A percentile compares a stretch with the other conserved stretches of the same genome.
Conservation (phyloP, 2,113 vertebrate species). For the Opisthocomus hoazin region DNA sequence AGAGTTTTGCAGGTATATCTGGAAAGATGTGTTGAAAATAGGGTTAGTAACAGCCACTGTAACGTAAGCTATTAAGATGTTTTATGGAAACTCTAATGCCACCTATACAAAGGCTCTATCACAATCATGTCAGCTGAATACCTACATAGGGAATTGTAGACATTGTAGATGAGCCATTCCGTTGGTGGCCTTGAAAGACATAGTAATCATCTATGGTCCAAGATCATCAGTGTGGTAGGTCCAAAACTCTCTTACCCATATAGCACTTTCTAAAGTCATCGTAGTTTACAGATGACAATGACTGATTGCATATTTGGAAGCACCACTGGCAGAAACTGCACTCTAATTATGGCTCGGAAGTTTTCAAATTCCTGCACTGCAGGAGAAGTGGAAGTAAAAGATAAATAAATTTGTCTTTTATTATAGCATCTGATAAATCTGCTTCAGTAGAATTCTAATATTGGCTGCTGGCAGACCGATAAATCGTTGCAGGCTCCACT, state of each 20-base stretch:
- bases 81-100: neutral
- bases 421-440: neutral
- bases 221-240: neutral
- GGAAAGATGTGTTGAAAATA: neutral
- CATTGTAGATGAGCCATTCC: neutral
- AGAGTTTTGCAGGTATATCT: neutral
- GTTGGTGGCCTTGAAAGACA: neutral
- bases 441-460: neutral
- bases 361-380: neutral
- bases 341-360: neutral
- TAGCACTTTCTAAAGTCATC: neutral
- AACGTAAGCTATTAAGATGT: neutral
- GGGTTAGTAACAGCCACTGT: neutral
- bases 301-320: neutral
- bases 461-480: neutral
- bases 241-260: neutral
- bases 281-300: neutral
- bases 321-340: neutral
- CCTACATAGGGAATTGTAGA: neutral
- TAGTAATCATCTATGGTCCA: conserved; percentile 1
- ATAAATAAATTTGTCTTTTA: neutral
- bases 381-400: neutral
- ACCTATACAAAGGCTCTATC: conserved; percentile 23
- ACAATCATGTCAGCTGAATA: neutral
- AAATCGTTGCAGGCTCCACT: neutral